phyloP scores from a whole-genome alignment of 2,797 vertebrate species.

The Anisognathus igniventris region DNA sequence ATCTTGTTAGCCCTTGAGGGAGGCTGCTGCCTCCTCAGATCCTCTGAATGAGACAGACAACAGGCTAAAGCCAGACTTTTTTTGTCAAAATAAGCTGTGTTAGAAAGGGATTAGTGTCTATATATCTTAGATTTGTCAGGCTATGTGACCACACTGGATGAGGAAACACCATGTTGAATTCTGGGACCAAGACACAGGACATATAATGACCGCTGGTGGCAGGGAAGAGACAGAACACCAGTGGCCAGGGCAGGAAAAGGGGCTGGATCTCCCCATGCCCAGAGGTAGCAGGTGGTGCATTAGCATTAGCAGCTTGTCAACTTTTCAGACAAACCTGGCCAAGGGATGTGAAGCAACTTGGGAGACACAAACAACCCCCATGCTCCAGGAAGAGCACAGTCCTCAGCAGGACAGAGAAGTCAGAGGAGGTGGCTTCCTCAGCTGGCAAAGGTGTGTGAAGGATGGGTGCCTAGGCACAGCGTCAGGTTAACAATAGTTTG shows the following conservation, averaged over 20 bases:
- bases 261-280: neutral
- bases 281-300: neutral
- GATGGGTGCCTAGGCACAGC: accelerated
- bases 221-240: neutral
- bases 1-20: neutral
- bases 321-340: neutral
- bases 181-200: neutral
- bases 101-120: neutral
- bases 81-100: neutral
- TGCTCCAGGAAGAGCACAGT: neutral
- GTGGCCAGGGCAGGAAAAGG: neutral
- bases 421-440: neutral
- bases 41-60: neutral
- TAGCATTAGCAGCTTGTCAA: accelerated
- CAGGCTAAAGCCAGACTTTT: neutral
- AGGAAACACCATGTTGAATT: neutral
- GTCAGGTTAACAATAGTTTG: neutral
- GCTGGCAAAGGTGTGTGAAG: neutral
- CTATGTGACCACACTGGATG: neutral
- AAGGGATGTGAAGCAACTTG: neutral
- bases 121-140: neutral
- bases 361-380: neutral
- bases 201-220: neutral
- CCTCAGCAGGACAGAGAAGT: neutral
- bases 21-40: neutral